phyloP scores from a whole-genome alignment of 2,797 vertebrate species.

The Meriones psammophilus region DNA sequence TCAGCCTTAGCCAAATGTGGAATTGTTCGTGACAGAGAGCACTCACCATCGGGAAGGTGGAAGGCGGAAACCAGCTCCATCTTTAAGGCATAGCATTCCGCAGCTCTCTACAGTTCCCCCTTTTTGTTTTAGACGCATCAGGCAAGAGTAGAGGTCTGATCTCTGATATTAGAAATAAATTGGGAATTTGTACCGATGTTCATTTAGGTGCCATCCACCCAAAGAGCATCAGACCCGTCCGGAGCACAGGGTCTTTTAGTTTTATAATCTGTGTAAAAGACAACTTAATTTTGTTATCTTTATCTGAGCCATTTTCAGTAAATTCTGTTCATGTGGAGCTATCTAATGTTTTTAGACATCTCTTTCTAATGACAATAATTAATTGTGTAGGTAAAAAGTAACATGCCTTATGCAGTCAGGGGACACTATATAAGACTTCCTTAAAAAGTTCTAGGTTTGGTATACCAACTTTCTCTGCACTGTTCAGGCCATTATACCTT shows the following conservation, averaged over 20 bases:
- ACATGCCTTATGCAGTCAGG: neutral
- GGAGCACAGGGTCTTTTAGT: neutral
- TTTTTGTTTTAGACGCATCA: too few species aligned
- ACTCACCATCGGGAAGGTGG: too few species aligned
- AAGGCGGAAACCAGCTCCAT: too few species aligned
- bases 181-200: too few species aligned
- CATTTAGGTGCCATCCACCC: too few species aligned
- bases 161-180: too few species aligned
- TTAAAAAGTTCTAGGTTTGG: neutral
- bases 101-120: too few species aligned
- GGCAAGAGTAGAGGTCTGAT: too few species aligned
- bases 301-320: neutral
- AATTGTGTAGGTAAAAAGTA: conserved; percentile 2
- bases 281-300: neutral
- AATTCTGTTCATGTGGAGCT: neutral
- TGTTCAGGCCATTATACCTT: conserved; percentile 10
- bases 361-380: conserved; percentile 4
- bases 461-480: neutral
- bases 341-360: neutral
- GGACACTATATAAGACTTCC: neutral
- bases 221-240: too few species aligned
- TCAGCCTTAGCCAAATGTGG: too few species aligned
- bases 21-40: too few species aligned
- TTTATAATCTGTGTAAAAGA: neutral
- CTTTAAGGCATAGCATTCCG: too few species aligned